A percentile compares a stretch with the other conserved stretches of the same genome.
Conservation (phyloP, 1,140 invertebrate species). For the Ceratosolen solmsi region DNA sequence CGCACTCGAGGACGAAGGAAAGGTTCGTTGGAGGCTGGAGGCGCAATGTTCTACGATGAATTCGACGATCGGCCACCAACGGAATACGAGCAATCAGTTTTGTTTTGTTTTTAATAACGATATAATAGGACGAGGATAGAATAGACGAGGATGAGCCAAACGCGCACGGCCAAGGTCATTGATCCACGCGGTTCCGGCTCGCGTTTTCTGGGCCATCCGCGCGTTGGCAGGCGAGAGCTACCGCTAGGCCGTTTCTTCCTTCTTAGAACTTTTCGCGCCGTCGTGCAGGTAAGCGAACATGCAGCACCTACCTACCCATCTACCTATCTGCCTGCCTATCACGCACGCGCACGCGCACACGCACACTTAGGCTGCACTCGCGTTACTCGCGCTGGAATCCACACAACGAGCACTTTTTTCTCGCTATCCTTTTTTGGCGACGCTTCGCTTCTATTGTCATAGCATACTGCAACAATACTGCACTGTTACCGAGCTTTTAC, state of each 20-base stretch:
- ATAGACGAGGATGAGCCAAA: neutral
- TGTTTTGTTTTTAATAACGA: neutral
- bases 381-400: neutral
- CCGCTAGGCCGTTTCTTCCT: slow-evolving; percentile 1
- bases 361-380: neutral
- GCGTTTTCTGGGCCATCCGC: slow-evolving; percentile 31
- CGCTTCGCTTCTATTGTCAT: too few species aligned
- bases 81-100: too few species aligned
- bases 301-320: neutral
- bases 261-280: neutral
- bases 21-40: too few species aligned
- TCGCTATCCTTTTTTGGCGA: neutral
- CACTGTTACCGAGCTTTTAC: neutral
- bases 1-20: too few species aligned
- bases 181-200: slow-evolving; percentile 44
- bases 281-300: neutral
- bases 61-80: too few species aligned
- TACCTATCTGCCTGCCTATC: neutral
- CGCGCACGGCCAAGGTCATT: slow-evolving; percentile 37
- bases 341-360: neutral
- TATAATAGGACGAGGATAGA: neutral
- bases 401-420: neutral
- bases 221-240: neutral
- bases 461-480: too few species aligned
- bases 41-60: too few species aligned